These are phyloP conservation scores for Uloborus diversus DNA, from an alignment of 1,140 invertebrate genomes.

Conservation along the genomic window DNA sequence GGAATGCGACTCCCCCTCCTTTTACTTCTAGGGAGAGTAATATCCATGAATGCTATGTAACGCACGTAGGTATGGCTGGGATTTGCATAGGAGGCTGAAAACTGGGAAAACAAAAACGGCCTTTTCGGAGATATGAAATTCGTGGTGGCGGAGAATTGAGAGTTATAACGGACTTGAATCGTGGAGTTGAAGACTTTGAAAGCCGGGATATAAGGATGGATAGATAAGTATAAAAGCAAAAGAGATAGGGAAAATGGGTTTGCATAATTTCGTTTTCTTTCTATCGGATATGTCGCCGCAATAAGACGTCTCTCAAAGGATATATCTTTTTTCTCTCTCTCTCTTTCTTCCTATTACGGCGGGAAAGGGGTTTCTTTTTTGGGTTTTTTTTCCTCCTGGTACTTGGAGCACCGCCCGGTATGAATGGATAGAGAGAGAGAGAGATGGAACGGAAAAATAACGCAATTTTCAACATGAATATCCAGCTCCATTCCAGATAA, in stretches of 20 bases:
- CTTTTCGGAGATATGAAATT: slow-evolving; percentile 39
- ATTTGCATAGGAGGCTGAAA: slow-evolving; percentile 45
- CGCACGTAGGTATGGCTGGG: slow-evolving; percentile 40
- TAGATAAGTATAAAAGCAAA: slow-evolving; percentile 2
- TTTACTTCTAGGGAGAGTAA: not conserved
- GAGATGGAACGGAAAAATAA: slow-evolving; percentile 30
- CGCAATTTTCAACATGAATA: slow-evolving; percentile 57
- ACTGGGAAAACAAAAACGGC: slow-evolving; percentile 2
- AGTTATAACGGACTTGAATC: slow-evolving; percentile 47
- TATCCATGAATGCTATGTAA: slow-evolving; percentile 52
- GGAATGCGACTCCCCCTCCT: no score
- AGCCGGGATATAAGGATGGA: not conserved
- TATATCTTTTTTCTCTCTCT: not conserved
- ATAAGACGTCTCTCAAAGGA: not conserved
- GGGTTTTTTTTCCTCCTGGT: not conserved
- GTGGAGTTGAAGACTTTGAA: slow-evolving; percentile 17
- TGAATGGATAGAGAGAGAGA: slow-evolving; percentile 18
- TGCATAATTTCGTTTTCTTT: slow-evolving; percentile 48
- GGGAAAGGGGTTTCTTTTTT: slow-evolving; percentile 47
- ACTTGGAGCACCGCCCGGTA: not conserved
- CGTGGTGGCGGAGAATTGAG: slow-evolving; percentile 25
- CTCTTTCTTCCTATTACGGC: not conserved
- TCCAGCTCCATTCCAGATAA: slow-evolving; percentile 41
- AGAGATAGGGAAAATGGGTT: slow-evolving; percentile 30
- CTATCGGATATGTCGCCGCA: slow-evolving; percentile 41